A percentile compares a stretch with the other conserved stretches of the same genome.
These are phyloP conservation scores for Plagodis pulveraria DNA, from an alignment of 2,888 invertebrate species.

Conservation along the genomic window DNA sequence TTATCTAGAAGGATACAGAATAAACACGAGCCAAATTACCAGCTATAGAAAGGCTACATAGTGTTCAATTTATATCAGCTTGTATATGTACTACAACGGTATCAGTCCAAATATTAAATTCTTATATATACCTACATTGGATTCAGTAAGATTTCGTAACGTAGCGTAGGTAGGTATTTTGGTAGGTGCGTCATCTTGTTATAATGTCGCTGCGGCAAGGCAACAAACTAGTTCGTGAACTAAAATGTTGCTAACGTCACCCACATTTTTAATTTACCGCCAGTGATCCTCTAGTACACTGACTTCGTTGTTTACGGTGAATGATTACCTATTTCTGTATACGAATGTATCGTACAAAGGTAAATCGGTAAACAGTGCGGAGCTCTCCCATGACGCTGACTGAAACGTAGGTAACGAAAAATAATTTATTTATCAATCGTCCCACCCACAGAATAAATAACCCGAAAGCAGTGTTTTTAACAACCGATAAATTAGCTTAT, in stretches of 20 bases:
- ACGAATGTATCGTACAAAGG: too few relatives aligned
- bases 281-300: neutral
- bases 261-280: conserved; percentile 44
- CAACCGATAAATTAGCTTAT: conserved; percentile 5
- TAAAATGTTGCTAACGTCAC: conserved; percentile 54
- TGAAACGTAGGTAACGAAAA: neutral
- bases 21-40: too few relatives aligned
- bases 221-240: conserved; percentile 58
- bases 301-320: too few relatives aligned
- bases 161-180: conserved; percentile 47
- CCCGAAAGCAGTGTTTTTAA: neutral
- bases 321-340: too few relatives aligned
- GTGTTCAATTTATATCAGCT: too few relatives aligned
- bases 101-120: too few relatives aligned
- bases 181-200: conserved; percentile 70
- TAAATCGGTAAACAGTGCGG: too few relatives aligned
- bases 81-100: too few relatives aligned
- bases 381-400: too few relatives aligned
- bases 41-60: too few relatives aligned
- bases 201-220: conserved; percentile 61
- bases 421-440: conserved; percentile 13
- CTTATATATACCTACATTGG: neutral
- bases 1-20: too few relatives aligned
- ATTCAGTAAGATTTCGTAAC: conserved; percentile 3
- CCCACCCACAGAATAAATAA: neutral